Evolutionary conservation across 1,140 invertebrate species (phyloP), one percentile per base, ranked within the genome.

Genomic region (Drosophila sulfurigaster): DNA sequence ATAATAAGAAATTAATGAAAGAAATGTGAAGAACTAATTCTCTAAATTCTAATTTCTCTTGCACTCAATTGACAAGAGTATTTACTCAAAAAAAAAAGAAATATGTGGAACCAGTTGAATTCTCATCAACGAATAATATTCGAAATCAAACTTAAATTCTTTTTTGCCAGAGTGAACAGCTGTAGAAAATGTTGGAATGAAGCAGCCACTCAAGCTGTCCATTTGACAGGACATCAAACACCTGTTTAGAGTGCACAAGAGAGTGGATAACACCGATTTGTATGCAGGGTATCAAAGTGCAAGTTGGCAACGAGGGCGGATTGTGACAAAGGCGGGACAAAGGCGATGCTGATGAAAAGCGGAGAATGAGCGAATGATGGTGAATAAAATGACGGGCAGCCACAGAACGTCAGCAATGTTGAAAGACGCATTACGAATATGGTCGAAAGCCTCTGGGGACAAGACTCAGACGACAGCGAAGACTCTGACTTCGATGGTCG

Each of bases 361-460:
- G 30, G 6, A 75, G 72, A 71, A 72, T 60, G 59, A 63, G 82
- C 28, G 15, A 16, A 35, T 38, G 13, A 16, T n/a, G 56, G 38
- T 46, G 49, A 38, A 25, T 38, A 15, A 7, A 20, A 32, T 20
- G 65, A 49, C 16, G 32, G 56, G 15, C 32, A 16, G 43, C 62
- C 62, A 32, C 57, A 56, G 20, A 25, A 74, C 41, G 57, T 62
- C 49, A 73, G 10, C 46, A 48, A 63, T 45, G 76, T 65, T 88
- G 82, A 82, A 77, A 87, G 79, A 77, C 85, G 75, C 82, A 87
- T 86, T 82, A 82, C 78, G 72, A 70, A 76, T 79, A 82, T 82
- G 79, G 65, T 77, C 49, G 43, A 52, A 67, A 60, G 81, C 72
- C 82, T 78, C 82, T 49, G 62, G 79, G 82, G 83, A 83, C 48